Evolutionary conservation across 53 echinoderm and acorn worm species (phyloP), one percentile per base, ranked within the genome.

Genomic region (Patiria pectinifera): DNA sequence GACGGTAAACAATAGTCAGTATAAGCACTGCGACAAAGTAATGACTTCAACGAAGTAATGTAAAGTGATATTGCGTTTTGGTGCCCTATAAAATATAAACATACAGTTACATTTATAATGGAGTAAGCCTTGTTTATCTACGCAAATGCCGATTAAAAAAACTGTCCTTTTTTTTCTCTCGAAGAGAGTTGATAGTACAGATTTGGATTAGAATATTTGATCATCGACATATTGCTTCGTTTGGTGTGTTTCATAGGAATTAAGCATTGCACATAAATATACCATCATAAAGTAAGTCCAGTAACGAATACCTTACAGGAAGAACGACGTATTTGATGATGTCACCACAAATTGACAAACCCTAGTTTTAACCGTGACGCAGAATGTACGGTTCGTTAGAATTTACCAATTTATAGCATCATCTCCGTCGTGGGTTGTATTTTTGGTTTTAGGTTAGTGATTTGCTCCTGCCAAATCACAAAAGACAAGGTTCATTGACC

Each of bases 31-130:
- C 59, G 77, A 87, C 87, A 87, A 61, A 87, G 60, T 76, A 26
- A 87, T 87, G 44, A 87, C 78, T 77, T 59, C n/a, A 82, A 82
- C 59, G 59, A 82, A 59, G 87, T 53, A 78, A 45, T 86, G 48
- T 87, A 53, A 71, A 25, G 48, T 82, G 35, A 78, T 87, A 87
- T 87, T 87, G 87, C 87, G 87, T 87, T 78, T 77, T 61, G 59
- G 78, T 87, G 82, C 23, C 53, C 53, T 10, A 59, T 45, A 84
- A 84, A 84, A 26, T 12, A 66, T 43, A 84, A 26, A 5, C 63
- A 44, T 79, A 45, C 47, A 62, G 21, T 1, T 59, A 48, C 82
- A 59, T 58, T 35, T 22, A 82, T 16, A 58, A 22, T 23, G 22
- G 22, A n/a, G 24, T 24, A 21, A 9, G 74, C 74, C 24, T 23